A percentile compares a stretch with the other conserved stretches of the same genome.
Conservation (phyloP, 2,888 invertebrate species). For the Amiota communis region DNA sequence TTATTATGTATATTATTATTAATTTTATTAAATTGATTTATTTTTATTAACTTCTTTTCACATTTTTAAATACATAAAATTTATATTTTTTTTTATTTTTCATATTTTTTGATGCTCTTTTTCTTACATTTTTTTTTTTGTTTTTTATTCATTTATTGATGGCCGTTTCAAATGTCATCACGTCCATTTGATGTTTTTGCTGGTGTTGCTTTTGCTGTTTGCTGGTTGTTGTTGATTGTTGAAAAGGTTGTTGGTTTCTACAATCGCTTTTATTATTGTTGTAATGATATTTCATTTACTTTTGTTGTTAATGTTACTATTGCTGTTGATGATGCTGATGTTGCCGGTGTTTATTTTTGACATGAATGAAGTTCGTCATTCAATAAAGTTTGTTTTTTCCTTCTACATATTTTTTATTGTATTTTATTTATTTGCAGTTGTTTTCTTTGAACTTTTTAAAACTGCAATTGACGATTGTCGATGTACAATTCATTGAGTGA, state of each 20-base stretch:
- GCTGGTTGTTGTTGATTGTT: not conserved
- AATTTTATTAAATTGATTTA: too few relatives aligned
- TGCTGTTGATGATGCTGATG: conserved; percentile 5
- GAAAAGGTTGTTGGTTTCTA: not conserved
- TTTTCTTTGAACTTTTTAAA: conserved; percentile 16
- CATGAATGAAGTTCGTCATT: conserved; percentile 26
- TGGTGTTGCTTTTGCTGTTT: conserved; percentile 7
- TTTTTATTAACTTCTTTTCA: too few relatives aligned
- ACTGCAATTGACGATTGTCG: conserved; percentile 11
- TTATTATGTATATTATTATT: too few relatives aligned
- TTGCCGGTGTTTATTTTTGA: conserved; percentile 4
- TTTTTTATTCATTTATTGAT: conserved; percentile 8
- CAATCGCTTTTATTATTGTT: not conserved
- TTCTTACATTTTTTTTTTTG: not conserved
- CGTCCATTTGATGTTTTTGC: conserved; percentile 3
- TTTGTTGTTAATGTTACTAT: too few relatives aligned
- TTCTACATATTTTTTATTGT: not conserved
- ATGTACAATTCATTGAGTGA: not conserved
- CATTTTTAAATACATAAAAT: too few relatives aligned
- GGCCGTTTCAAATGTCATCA: conserved; percentile 29
- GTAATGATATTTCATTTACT: conserved; percentile 17
- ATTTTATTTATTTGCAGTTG: not conserved
- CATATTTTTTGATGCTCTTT: not conserved
- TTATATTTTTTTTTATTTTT: not conserved
- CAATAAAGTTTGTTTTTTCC: not conserved